Evolutionary conservation across 2,888 invertebrate species (phyloP).

Genomic region (Dyspetes luteomarginatus): DNA sequence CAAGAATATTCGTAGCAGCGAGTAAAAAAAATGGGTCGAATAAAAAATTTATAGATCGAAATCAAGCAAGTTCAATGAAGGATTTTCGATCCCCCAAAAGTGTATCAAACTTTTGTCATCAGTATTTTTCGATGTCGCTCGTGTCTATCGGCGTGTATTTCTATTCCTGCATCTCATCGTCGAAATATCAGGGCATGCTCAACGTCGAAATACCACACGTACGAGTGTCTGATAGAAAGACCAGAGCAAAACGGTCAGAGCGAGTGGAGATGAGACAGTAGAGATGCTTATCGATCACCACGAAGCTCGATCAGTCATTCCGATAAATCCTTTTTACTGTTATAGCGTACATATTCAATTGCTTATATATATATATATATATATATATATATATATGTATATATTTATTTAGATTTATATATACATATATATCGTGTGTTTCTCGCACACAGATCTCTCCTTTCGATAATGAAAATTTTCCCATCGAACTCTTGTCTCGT

Average conservation of each 20-base stretch:
- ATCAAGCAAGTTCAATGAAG: background rate
- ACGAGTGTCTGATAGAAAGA: conserved; percentile 44
- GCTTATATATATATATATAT: background rate
- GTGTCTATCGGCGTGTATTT: conserved; percentile 14
- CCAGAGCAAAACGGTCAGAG: background rate
- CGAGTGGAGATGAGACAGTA: background rate
- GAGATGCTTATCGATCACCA: conserved; percentile 39
- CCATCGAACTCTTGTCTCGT: background rate
- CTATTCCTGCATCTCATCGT: conserved; percentile 17
- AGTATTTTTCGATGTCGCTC: too few relatives aligned
- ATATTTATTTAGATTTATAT: too few relatives aligned
- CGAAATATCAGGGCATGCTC: conserved; percentile 41
- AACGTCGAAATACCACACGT: conserved; percentile 33
- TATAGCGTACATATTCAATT: conserved; percentile 33
- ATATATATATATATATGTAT: background rate
- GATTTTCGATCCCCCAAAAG: background rate
- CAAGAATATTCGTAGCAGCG: background rate
- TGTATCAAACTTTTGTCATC: conserved; percentile 16
- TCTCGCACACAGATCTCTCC: conserved; percentile 23
- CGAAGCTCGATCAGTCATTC: conserved; percentile 49
- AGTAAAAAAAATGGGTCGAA: background rate
- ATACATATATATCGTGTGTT: background rate
- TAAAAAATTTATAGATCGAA: background rate
- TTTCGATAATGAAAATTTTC: conserved; percentile 22
- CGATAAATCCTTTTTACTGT: conserved; percentile 39